These are phyloP conservation scores for Rhopalosiphum nymphaeae DNA, from an alignment of 2,888 invertebrate genomes.

Conservation along the genomic window DNA sequence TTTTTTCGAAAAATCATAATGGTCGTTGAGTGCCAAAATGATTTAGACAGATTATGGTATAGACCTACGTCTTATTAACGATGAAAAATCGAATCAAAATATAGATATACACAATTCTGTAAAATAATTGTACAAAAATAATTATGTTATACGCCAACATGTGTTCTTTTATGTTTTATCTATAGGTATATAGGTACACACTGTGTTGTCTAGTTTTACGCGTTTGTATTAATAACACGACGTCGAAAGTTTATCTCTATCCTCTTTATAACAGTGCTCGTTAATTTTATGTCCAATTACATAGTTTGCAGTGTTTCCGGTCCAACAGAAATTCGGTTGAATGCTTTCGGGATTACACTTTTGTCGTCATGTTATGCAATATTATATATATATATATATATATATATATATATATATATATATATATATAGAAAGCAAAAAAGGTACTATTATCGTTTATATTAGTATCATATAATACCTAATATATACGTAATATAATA, in stretches of 20 bases:
- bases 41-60: no score
- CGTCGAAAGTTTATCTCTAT: not conserved
- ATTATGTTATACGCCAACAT: not conserved
- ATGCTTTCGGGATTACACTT: not conserved
- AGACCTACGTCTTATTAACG: not conserved
- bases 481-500: not conserved
- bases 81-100: not conserved
- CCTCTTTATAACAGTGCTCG: slow-evolving; percentile 6
- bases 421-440: not conserved
- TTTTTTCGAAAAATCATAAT: no score
- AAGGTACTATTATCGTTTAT: not conserved
- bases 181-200: not conserved
- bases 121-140: not conserved
- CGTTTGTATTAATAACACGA: not conserved
- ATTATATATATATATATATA: not conserved
- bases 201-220: not conserved
- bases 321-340: not conserved
- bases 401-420: no score
- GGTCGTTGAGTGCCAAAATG: not conserved
- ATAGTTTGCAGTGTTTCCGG: not conserved
- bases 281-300: slow-evolving; percentile 22
- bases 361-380: not conserved
- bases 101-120: not conserved
- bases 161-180: not conserved
- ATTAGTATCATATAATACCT: not conserved